These are phyloP conservation scores for Meleagris gallopavo DNA, from an alignment of 2,113 vertebrate species.

Conservation along the genomic window DNA sequence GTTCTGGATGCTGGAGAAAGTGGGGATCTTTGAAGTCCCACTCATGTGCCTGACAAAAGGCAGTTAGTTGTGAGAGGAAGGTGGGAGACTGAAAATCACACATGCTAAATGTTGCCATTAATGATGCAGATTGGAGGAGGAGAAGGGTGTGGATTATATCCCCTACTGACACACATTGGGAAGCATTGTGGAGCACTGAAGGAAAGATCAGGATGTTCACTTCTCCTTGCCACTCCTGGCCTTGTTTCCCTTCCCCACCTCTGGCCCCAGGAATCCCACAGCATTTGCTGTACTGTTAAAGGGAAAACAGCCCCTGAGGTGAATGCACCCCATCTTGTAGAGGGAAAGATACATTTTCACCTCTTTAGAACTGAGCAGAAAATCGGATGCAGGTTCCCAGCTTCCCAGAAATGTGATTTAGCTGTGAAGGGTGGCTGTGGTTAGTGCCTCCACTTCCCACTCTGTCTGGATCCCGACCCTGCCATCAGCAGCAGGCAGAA, in stretches of 20 bases:
- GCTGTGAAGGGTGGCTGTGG: neutral
- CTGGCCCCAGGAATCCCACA: neutral
- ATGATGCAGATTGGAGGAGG: neutral
- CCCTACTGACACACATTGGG: neutral
- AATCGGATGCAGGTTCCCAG: neutral
- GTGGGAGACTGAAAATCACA: neutral
- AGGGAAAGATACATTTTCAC: neutral
- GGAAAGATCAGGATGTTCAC: fast-evolving
- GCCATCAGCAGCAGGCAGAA: constrained; percentile 1
- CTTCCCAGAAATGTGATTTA: neutral
- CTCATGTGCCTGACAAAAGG: constrained; percentile 8
- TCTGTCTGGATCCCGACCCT: constrained; percentile 8
- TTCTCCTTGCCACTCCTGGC: neutral
- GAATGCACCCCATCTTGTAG: neutral
- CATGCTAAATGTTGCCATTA: neutral
- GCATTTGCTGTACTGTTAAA: neutral
- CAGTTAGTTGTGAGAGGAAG: neutral
- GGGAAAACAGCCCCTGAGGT: neutral
- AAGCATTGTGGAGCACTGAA: neutral
- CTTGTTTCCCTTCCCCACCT: neutral
- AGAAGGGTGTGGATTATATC: neutral
- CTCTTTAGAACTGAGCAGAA: neutral
- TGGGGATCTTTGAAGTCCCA: neutral
- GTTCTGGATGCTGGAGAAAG: neutral
- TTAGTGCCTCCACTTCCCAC: neutral